Evolutionary conservation across 1,140 invertebrate genomes (phyloP), one percentile per base, ranked within the genome.

Genomic region (Pogonomyrmex californicus): DNA sequence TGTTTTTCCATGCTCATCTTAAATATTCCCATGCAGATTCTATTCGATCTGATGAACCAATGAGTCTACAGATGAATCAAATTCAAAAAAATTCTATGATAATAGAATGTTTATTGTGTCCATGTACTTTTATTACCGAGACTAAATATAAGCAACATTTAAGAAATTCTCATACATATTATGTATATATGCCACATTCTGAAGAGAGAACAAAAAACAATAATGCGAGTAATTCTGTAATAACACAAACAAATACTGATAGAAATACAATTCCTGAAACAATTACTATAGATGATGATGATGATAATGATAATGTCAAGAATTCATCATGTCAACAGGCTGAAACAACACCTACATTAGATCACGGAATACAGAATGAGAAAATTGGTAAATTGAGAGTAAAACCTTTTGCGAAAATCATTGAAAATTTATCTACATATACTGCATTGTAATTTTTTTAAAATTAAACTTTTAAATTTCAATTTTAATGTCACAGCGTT

Each of bases 321-420:
- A 60, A 38, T 23, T 30, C 23, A 47, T 47, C 30, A 14, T 0
- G 36, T 49, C n/a, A 75, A 38, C 10, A 1, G 10, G 3, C 2
- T 4, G 2, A 83, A 82, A 12, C 41, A 49, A n/a, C 41, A 30
- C 7, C 4, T 2, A 49, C 12, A 12, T 6, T 6, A 0, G 12
- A 9, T 44, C n/a, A 33, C 2, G 23, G 9, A 73, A 23, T 4
- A 30, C 44, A 77, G 33, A 44, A 78, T 23, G 49, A 51, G 0
- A 56, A 90, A 51, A 36, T 91, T 38, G 90, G 89, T 17, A 91
- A 88, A 75, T 58, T 93, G n/a, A 91, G 91, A 77, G 91, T 93
- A 0, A 92, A 89, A 10, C 73, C 90, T 7, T 92, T 93, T 9
- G 91, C 92, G 56, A 85, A 78, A 0, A 78, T 85, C 30, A 77